Evolutionary conservation across 2,888 invertebrate genomes (phyloP).

Genomic region (Ichneumoninae sp.): DNA sequence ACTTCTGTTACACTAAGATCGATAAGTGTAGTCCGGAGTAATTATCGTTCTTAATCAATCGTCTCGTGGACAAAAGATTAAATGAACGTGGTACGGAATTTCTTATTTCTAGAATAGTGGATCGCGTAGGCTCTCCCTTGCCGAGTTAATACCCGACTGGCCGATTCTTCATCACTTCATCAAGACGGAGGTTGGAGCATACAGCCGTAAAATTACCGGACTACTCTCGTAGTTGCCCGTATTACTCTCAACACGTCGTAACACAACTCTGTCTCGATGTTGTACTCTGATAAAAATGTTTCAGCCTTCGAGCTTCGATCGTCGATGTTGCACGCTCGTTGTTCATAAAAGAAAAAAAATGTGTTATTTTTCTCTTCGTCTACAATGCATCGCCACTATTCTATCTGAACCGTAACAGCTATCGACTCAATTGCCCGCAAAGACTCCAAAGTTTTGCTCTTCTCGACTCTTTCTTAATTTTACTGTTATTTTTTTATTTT

Average conservation of each 20-base stretch:
- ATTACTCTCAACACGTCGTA: conserved; percentile 42
- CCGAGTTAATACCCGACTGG: conserved; percentile 98
- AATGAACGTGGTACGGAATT: conserved; percentile 65
- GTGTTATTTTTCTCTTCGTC: conserved; percentile 21
- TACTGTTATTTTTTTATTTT: not conserved
- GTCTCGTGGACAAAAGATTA: conserved; percentile 12
- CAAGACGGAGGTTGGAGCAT: conserved; percentile 92
- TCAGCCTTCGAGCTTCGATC: conserved; percentile 57
- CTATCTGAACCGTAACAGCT: conserved; percentile 8
- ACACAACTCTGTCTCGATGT: conserved; percentile 16
- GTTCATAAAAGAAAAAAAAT: conserved; percentile 20
- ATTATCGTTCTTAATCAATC: conserved; percentile 60
- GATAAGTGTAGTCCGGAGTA: conserved; percentile 57
- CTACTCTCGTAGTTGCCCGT: conserved; percentile 35
- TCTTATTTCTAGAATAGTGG: conserved; percentile 83
- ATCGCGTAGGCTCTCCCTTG: conserved; percentile 94
- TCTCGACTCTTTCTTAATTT: conserved; percentile 34
- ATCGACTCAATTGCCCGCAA: not conserved
- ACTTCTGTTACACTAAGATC: conserved; percentile 16
- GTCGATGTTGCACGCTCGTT: conserved; percentile 65
- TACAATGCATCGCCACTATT: conserved; percentile 26
- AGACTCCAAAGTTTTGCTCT: conserved; percentile 24
- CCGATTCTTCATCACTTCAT: conserved; percentile 94
- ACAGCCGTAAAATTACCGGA: conserved; percentile 42
- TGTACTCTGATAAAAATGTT: conserved; percentile 37